Evolutionary conservation across 2,113 vertebrate genomes (phyloP).

Genomic region (Pteronura brasiliensis): DNA sequence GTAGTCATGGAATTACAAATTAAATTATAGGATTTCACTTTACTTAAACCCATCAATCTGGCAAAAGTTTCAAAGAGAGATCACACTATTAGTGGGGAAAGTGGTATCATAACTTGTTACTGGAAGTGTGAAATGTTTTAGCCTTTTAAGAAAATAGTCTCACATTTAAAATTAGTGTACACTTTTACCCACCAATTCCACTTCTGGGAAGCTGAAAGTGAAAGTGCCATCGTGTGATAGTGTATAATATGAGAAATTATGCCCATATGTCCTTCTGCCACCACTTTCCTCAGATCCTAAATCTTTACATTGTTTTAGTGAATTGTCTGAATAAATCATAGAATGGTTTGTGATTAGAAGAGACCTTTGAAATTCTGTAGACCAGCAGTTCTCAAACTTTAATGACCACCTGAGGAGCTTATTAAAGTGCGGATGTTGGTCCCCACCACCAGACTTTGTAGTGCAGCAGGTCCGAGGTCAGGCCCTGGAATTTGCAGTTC

Average conservation of each 20-base stretch:
- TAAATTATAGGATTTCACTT: neutral
- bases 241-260: slow-evolving; percentile 17
- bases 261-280: neutral
- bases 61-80: slow-evolving; percentile 8
- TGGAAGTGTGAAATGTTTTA: slow-evolving; percentile 26
- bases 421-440: neutral
- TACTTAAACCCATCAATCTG: neutral
- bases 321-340: slow-evolving; percentile 5
- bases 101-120: neutral
- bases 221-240: neutral
- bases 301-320: slow-evolving; percentile 23
- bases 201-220: neutral
- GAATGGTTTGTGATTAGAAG: neutral
- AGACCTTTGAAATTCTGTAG: slow-evolving; percentile 42
- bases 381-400: neutral
- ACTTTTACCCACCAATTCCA: slow-evolving; percentile 27
- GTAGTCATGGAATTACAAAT: neutral
- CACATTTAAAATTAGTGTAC: neutral
- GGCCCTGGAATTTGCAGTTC: neutral
- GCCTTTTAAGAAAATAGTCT: neutral
- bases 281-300: slow-evolving; percentile 18
- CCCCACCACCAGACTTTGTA: neutral
- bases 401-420: neutral
- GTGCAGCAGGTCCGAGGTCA: neutral
- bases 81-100: neutral